phyloP scores from a whole-genome alignment of 1,140 invertebrate species.

The Penaeus indicus region DNA sequence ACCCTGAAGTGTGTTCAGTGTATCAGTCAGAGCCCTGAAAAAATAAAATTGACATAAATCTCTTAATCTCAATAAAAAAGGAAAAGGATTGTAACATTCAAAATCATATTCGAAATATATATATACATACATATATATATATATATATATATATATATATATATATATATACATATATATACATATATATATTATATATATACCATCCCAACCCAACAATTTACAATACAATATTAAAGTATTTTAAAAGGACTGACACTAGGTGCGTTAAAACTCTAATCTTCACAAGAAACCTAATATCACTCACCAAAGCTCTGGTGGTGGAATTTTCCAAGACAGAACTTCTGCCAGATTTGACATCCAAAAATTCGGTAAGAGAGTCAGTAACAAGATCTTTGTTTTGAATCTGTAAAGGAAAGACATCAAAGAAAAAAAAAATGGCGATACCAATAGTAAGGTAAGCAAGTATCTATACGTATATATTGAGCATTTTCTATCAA shows the following conservation, averaged over 20 bases:
- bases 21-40: constrained; percentile 40
- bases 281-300: neutral
- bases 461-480: neutral
- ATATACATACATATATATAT: too few species aligned
- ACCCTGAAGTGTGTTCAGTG: constrained; percentile 41
- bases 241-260: too few species aligned
- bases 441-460: neutral
- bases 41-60: neutral
- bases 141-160: too few species aligned
- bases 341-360: constrained; percentile 18
- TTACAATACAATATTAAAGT: neutral
- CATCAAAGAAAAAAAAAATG: neutral
- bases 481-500: neutral
- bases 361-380: neutral
- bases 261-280: too few species aligned
- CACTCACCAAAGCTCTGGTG: constrained; percentile 24
- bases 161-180: too few species aligned
- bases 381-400: constrained; percentile 3
- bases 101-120: neutral
- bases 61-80: neutral
- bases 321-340: constrained; percentile 26
- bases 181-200: too few species aligned
- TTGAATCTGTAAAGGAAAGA: neutral
- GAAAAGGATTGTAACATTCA: neutral
- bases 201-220: neutral